Base-by-base conservation (phyloP, 2,888 invertebrate species). In the Acrocera orbiculus region DNA sequence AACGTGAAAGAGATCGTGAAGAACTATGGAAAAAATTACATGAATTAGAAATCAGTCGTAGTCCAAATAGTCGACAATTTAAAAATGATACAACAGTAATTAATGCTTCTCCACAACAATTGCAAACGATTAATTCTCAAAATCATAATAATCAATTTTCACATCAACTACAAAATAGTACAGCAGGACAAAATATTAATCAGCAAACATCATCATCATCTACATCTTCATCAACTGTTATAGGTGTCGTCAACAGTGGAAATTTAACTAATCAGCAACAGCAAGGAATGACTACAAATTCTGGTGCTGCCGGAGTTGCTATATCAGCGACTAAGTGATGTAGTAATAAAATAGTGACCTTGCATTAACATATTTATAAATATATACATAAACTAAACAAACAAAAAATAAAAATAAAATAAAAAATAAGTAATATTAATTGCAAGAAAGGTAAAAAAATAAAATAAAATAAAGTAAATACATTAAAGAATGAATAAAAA, bases 1-100 rank as follows among this genome's bases (percentile, higher is more conserved):
- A 61, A 44, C 53, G 70, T 69, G 87, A 64, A 86, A 93, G 71
- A 76, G 93, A 69, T 86, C 96, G 70, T 69, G 89, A 90, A 62
- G 96, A 98, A 64, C 67, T 98, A 62, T 98, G 98, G 98, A 87
- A 86, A 68, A 81, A 76, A 65, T 69, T 90, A 63, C 79, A 78
- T 54, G 86, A 89, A 68, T 70, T 90, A 66, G 87, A 89, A 71
- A 67, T 83, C 58, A 70, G 66, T 63, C 55, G 60, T 49, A 34
- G 40, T 36, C 50, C 56, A 44, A 51, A 48, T 45, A 56, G 49
- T 47, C 50, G 51, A 47, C 50, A 49, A 41, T 40, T 40, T 42
- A 47, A 43, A 39, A 39, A 35, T 39, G 42, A 4, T 30, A 16
- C 39, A 30, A 35, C 41, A 7, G 20, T 36, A 29, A 42, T 35